These are phyloP conservation scores for Liposcelis brunnea DNA, from an alignment of 2,888 invertebrate species.

Conservation along the genomic window DNA sequence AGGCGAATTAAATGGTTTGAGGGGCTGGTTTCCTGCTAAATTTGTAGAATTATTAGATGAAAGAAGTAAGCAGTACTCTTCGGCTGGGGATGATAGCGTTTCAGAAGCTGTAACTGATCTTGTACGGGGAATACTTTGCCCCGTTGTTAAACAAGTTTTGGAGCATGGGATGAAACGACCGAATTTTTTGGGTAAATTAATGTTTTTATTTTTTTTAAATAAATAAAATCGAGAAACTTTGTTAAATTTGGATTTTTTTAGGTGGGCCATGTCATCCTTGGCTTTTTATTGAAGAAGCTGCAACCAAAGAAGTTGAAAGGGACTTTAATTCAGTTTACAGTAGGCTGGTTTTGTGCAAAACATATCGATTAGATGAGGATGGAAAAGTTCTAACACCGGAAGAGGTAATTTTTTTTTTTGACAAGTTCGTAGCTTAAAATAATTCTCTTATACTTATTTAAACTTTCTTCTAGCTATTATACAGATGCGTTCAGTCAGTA, in stretches of 20 bases:
- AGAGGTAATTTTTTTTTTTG: conserved; percentile 54
- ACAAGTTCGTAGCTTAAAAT: background rate
- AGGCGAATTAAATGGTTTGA: conserved; percentile 85
- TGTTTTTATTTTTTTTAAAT: background rate
- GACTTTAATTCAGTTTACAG: conserved; percentile 98
- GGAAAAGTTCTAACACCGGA: conserved; percentile 97
- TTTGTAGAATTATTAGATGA: conserved; percentile 94
- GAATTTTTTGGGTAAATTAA: conserved; percentile 45
- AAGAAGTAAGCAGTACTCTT: conserved; percentile 74
- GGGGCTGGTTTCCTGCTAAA: conserved; percentile 95
- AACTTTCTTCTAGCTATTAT: conserved; percentile 40
- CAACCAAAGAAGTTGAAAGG: conserved; percentile 88
- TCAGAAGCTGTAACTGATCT: conserved; percentile 94
- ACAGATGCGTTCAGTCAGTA: conserved; percentile 89
- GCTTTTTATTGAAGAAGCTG: conserved; percentile 96
- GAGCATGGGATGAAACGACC: conserved; percentile 91
- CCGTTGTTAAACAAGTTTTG: conserved; percentile 81
- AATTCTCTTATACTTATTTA: conserved; percentile 10
- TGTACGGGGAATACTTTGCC: conserved; percentile 83
- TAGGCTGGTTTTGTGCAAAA: conserved; percentile 89
- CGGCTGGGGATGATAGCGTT: conserved; percentile 93
- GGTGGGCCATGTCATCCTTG: conserved; percentile 95
- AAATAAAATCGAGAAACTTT: conserved; percentile 2
- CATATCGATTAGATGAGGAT: conserved; percentile 95
- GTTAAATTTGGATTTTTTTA: conserved; percentile 18